phyloP scores from a whole-genome alignment of 2,888 invertebrate species.

The Dilophus febrilis region DNA sequence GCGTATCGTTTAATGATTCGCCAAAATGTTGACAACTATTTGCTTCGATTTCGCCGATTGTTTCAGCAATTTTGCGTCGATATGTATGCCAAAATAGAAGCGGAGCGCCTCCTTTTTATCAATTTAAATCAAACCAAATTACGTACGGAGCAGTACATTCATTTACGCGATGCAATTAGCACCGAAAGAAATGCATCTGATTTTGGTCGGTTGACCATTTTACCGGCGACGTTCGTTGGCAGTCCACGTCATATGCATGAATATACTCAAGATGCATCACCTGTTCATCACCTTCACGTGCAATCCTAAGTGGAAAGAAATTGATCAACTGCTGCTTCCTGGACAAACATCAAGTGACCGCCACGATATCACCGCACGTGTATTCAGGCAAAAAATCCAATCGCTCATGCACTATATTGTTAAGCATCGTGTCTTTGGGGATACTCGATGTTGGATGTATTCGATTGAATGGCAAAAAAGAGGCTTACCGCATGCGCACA shows the following conservation, averaged over 20 bases:
- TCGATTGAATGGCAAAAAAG: conserved; percentile 20
- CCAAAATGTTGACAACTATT: conserved; percentile 8
- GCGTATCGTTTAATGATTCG: conserved; percentile 14
- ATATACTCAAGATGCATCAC: conserved; percentile 11
- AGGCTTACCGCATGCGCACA: conserved; percentile 19
- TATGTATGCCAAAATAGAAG: conserved; percentile 19
- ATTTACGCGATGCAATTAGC: conserved; percentile 19
- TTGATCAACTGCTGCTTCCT: background rate
- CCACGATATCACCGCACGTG: conserved; percentile 9
- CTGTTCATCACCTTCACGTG: conserved; percentile 9
- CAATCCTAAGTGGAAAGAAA: conserved; percentile 8
- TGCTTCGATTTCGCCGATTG: conserved; percentile 13
- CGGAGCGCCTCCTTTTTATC: conserved; percentile 15
- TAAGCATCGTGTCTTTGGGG: conserved; percentile 6
- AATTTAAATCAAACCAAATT: conserved; percentile 16
- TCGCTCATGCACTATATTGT: conserved; percentile 5
- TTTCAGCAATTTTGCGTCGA: conserved; percentile 19
- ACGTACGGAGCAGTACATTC: conserved; percentile 15
- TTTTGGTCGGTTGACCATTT: conserved; percentile 9
- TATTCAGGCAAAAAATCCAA: conserved; percentile 11
- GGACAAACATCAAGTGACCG: conserved; percentile 6
- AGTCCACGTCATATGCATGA: conserved; percentile 13
- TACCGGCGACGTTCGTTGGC: conserved; percentile 10
- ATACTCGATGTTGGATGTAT: conserved; percentile 14
- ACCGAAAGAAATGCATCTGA: conserved; percentile 11